These are phyloP conservation scores for Salvator merianae DNA, from an alignment of 2,113 vertebrate species.

Conservation along the genomic window DNA sequence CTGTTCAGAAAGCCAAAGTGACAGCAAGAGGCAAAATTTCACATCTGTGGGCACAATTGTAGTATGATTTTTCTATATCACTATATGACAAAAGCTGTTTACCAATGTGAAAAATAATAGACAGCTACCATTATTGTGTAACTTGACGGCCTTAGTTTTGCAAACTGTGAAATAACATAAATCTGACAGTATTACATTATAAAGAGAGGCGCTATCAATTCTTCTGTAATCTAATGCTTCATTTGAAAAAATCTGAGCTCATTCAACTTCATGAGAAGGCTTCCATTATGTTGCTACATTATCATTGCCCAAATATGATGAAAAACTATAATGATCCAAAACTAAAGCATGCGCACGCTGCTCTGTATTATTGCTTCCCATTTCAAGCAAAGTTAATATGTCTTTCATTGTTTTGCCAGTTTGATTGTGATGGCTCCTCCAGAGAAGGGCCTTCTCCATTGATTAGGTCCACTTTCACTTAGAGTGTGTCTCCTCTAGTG, in stretches of 20 bases:
- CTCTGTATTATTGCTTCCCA: not conserved
- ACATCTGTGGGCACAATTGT: not conserved
- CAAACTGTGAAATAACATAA: not conserved
- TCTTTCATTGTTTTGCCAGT: not conserved
- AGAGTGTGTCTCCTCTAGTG: too few relatives aligned
- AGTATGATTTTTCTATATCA: not conserved
- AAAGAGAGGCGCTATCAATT: not conserved
- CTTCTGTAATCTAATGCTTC: not conserved
- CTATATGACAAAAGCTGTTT: not conserved
- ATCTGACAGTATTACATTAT: not conserved
- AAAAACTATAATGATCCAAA: not conserved
- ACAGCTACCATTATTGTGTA: not conserved
- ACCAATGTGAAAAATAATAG: not conserved
- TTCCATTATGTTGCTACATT: not conserved
- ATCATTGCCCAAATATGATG: not conserved
- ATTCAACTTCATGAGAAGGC: not conserved
- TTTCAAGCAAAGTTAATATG: not conserved
- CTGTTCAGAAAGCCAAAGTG: not conserved
- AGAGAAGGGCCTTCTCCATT: not conserved
- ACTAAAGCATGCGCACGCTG: not conserved
- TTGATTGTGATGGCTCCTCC: not conserved
- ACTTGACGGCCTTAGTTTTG: not conserved
- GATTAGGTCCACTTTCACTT: not conserved
- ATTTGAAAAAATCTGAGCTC: not conserved
- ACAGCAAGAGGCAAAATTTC: not conserved